phyloP scores from a whole-genome alignment of 1,140 invertebrate species.

The Hyles euphorbiae region DNA sequence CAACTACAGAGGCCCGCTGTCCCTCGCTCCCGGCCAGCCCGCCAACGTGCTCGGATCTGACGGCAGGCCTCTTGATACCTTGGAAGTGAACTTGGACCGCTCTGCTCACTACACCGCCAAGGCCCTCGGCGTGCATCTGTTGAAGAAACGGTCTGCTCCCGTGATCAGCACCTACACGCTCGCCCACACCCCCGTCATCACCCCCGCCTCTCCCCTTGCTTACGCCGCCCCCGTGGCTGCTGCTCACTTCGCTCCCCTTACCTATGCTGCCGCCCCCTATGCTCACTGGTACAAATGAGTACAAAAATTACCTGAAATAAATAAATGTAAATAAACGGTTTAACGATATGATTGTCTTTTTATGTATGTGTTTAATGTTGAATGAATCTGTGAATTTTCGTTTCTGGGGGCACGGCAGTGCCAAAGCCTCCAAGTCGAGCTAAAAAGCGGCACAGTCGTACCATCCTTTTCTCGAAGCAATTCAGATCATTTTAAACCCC shows the following conservation, averaged over 20 bases:
- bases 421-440: too few relatives aligned
- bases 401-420: too few relatives aligned
- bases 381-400: too few relatives aligned
- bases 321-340: too few relatives aligned
- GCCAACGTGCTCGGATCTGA: slow-evolving; percentile 46
- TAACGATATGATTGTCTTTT: too few relatives aligned
- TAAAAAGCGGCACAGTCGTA: too few relatives aligned
- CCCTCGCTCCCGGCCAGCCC: slow-evolving; percentile 52
- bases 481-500: too few relatives aligned
- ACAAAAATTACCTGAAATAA: too few relatives aligned
- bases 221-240: slow-evolving; percentile 19
- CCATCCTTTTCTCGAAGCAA: too few relatives aligned
- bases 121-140: slow-evolving; percentile 30
- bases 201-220: slow-evolving; percentile 15
- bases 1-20: slow-evolving; percentile 50
- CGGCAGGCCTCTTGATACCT: slow-evolving; percentile 53
- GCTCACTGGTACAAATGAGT: slow-evolving; percentile 6
- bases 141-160: slow-evolving; percentile 26
- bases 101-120: slow-evolving; percentile 59
- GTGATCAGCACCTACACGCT: slow-evolving; percentile 5
- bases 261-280: not conserved
- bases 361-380: too few relatives aligned
- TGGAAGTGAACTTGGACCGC: slow-evolving; percentile 67
- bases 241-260: slow-evolving; percentile 2
- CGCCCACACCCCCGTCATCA: slow-evolving; percentile 16